Percentiles rank a stretch among this genome's conserved stretches.
Conservation (phyloP, 2,113 vertebrate species). For the Naja naja region DNA sequence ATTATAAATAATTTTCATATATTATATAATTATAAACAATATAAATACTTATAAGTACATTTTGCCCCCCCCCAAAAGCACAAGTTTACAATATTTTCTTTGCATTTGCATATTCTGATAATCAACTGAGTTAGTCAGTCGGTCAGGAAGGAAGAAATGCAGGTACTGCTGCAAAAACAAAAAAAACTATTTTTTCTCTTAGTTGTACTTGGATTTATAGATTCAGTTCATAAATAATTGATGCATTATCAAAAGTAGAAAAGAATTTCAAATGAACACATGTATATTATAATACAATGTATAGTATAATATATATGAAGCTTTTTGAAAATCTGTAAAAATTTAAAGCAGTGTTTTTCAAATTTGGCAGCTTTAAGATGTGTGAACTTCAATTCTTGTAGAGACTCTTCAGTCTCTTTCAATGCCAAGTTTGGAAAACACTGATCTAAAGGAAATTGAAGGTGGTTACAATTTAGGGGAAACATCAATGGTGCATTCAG, state of each 20-base stretch:
- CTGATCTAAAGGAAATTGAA: not conserved
- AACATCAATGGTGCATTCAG: not conserved
- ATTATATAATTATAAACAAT: too few species aligned
- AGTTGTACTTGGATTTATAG: slow-evolving; percentile 57
- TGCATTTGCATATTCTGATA: not conserved
- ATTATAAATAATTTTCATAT: too few species aligned
- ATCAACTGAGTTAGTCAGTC: not conserved
- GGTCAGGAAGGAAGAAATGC: not conserved
- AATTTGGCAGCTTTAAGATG: not conserved
- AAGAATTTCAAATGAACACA: slow-evolving; percentile 65
- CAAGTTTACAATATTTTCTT: not conserved
- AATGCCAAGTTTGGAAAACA: not conserved
- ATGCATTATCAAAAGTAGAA: slow-evolving; percentile 64
- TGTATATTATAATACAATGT: slow-evolving; percentile 54
- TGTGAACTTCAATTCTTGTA: not conserved
- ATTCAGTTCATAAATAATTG: slow-evolving; percentile 61
- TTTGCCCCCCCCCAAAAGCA: not conserved
- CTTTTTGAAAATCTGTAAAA: slow-evolving; percentile 50
- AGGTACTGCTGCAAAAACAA: not conserved
- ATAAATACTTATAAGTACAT: not conserved
- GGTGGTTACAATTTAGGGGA: not conserved
- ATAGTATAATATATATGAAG: slow-evolving; percentile 55
- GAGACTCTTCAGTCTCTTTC: not conserved
- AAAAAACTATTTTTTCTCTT: slow-evolving; percentile 13
- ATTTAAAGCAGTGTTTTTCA: slow-evolving; percentile 30